Base-by-base conservation (phyloP, 2,888 invertebrate species). In the Drosophila basisetae region DNA sequence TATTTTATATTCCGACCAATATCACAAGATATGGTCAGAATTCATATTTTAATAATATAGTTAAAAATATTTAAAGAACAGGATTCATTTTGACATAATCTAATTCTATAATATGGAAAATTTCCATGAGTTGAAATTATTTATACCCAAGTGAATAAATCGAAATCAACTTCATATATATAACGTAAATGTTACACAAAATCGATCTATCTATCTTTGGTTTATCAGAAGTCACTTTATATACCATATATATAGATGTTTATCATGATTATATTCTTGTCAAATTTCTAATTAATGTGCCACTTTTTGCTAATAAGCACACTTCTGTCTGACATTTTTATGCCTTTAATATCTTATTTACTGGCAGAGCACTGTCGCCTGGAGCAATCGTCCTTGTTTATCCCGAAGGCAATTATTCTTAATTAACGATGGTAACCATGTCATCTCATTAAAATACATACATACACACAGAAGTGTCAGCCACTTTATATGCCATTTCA, bases 351-450 rank as follows among this genome's bases (percentile, higher is more conserved):
- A 28, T 28, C 0, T 18, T 55, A 2, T 3, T 16, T 16, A 11
- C 25, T 35, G 16, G 16, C 25, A 25, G 37, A n/a, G 7, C 28
- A 56, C 4, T 56, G 28, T 56, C 22, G 39, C 56, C 13, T n/a
- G 4, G 28, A 30, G 39, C 28, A 30, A 39, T 30, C n/a, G 6
- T 18, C n/a, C n/a, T 39, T 56, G 28, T 30, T 41, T 31, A 43
- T 43, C 43, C 22, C 10, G 5, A 31, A 25, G 43, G n/a, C 22
- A 37, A 43, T 62, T 47, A 11, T 41, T 25, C 63, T 18, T n/a
- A 22, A 39, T 16, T 62, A 41, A 30, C 53, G 22, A 35, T 50
- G 77, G 72, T 22, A 25, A 62, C 58, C 62, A 63, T 37, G 35
- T 18, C 39, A 31, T 58, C 31, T 31, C 58, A 68, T 50, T 68